Percentiles rank a stretch among this genome's conserved stretches.
phyloP scores from a whole-genome alignment of 2,113 vertebrate genomes.

The Laterallus jamaicensis region DNA sequence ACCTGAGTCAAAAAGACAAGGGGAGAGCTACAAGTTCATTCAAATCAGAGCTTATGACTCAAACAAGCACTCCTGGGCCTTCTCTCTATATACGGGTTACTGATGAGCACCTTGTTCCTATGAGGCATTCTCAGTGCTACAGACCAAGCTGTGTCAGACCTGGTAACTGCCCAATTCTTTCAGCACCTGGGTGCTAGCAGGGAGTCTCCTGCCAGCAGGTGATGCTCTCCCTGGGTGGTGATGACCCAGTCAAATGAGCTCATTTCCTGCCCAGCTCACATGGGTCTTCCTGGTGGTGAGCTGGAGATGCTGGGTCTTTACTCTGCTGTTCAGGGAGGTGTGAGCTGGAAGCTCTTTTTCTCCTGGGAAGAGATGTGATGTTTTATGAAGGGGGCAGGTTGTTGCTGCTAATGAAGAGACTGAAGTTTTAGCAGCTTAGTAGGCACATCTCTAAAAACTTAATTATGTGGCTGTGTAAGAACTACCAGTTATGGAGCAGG shows the following conservation, averaged over 20 bases:
- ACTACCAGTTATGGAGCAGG: background rate
- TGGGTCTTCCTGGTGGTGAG: conserved; percentile 29
- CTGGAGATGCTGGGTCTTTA: conserved; percentile 64
- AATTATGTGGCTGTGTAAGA: background rate
- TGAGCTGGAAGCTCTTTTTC: conserved; percentile 5
- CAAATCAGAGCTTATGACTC: background rate
- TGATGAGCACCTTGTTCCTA: background rate
- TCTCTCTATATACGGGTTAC: background rate
- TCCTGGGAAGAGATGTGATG: background rate
- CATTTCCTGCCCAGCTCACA: conserved; percentile 63
- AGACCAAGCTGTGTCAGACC: background rate
- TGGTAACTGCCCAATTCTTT: background rate
- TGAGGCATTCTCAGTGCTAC: background rate
- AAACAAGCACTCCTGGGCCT: background rate
- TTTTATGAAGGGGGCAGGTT: background rate
- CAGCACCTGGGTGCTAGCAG: background rate
- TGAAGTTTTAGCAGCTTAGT: background rate
- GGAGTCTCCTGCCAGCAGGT: background rate
- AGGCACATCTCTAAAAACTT: background rate
- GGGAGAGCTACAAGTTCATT: background rate
- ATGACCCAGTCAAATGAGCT: background rate
- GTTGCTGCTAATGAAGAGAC: background rate
- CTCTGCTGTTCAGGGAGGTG: conserved; percentile 43
- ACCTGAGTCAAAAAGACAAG: background rate
- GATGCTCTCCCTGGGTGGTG: background rate